Percentiles rank a stretch among this genome's conserved stretches.
Evolutionary conservation across 2,797 vertebrate genomes (phyloP).

Genomic region (Ficedula albicollis): DNA sequence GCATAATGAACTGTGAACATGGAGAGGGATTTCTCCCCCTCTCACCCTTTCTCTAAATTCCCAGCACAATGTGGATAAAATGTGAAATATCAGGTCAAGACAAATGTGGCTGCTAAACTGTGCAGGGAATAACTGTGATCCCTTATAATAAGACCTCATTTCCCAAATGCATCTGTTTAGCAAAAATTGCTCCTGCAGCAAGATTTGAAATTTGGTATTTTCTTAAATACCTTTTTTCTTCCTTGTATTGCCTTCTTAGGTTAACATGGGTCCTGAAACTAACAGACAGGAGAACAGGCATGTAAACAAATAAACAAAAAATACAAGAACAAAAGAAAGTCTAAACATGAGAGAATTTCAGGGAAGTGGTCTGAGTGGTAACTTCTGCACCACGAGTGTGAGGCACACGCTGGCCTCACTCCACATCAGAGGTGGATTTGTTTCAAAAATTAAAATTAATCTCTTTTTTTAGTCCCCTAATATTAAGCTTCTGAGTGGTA

Average conservation of each 20-base stretch:
- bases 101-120: not conserved
- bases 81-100: not conserved
- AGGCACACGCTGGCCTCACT: not conserved
- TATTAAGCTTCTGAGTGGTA: not conserved
- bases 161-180: not conserved
- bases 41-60: constrained; percentile 5
- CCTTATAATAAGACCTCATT: not conserved
- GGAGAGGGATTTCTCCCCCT: not conserved
- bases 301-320: not conserved
- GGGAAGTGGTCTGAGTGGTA: not conserved
- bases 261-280: not conserved
- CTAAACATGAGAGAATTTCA: not conserved
- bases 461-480: not conserved
- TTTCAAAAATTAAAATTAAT: not conserved
- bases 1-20: constrained; percentile 15
- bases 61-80: not conserved
- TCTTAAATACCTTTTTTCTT: not conserved
- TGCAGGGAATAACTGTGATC: not conserved
- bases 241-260: not conserved
- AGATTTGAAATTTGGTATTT: not conserved
- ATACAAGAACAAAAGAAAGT: not conserved
- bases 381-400: not conserved
- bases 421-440: not conserved
- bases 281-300: not conserved
- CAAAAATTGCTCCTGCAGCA: not conserved